phyloP scores from a whole-genome alignment of 2,888 invertebrate species.

The Ypsolopha scabrella region DNA sequence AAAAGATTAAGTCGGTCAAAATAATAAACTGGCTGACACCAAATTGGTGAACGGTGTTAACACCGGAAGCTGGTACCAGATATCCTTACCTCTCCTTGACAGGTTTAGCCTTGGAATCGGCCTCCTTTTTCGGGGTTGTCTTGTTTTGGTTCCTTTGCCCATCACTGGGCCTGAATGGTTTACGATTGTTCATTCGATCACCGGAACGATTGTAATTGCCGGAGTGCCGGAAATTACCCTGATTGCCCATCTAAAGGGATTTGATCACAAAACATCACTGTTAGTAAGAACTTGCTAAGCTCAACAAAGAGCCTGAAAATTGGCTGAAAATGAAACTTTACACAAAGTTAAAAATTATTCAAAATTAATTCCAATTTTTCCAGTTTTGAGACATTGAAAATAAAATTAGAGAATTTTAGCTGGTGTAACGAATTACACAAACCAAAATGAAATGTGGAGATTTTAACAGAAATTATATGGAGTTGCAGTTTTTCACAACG shows the following conservation, averaged over 20 bases:
- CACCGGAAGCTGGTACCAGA: constrained; percentile 56
- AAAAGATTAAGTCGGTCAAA: neutral
- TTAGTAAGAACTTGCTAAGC: constrained; percentile 45
- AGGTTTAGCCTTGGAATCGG: constrained; percentile 66
- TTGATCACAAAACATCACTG: constrained; percentile 41
- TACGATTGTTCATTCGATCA: constrained; percentile 68
- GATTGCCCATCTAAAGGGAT: constrained; percentile 70
- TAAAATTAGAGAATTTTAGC: neutral
- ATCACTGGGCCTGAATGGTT: constrained; percentile 61
- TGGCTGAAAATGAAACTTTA: constrained; percentile 7
- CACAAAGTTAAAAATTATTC: neutral
- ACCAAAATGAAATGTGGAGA: constrained; percentile 1
- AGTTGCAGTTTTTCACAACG: neutral
- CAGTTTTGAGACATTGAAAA: neutral
- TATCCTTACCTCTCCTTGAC: constrained; percentile 66
- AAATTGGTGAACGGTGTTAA: constrained; percentile 29
- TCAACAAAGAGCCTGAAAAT: constrained; percentile 29
- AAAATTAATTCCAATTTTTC: too few species aligned
- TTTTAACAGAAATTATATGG: neutral
- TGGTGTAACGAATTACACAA: neutral
- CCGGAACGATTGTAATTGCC: constrained; percentile 52
- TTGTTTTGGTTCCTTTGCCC: constrained; percentile 63
- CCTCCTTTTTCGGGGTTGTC: constrained; percentile 66
- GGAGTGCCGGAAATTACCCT: constrained; percentile 67
- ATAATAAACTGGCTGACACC: neutral